These are phyloP conservation scores for Apomyelois bistriatella DNA, from an alignment of 2,888 invertebrate species.

Conservation along the genomic window DNA sequence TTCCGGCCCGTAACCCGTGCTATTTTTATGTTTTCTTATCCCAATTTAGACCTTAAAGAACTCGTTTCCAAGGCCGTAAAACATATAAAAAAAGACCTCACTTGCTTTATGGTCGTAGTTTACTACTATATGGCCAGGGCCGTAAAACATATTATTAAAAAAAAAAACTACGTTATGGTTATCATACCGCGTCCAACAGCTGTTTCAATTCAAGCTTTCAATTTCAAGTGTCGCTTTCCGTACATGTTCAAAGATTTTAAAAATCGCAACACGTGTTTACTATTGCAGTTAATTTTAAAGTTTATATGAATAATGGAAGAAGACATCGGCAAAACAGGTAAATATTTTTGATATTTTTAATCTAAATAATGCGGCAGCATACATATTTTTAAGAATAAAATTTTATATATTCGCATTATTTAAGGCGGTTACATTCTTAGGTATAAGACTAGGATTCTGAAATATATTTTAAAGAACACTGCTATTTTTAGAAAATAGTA, in stretches of 20 bases:
- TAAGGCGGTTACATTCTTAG: neutral
- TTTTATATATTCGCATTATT: neutral
- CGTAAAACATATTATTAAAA: too few species aligned
- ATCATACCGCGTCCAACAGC: constrained; percentile 73
- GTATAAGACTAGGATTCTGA: too few species aligned
- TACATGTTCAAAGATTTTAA: constrained; percentile 45
- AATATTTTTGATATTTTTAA: constrained; percentile 7
- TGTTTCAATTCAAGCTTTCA: too few species aligned
- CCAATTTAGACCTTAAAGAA: too few species aligned
- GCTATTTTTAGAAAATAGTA: neutral
- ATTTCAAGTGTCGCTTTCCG: constrained; percentile 28
- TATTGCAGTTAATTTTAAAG: constrained; percentile 25
- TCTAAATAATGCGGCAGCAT: neutral
- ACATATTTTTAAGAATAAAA: neutral
- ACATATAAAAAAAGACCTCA: too few species aligned
- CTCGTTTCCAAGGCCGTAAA: too few species aligned
- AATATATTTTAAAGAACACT: neutral
- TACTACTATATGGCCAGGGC: too few species aligned
- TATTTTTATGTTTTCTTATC: too few species aligned
- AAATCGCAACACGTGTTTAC: constrained; percentile 59
- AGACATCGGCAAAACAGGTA: constrained; percentile 56
- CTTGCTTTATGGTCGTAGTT: too few species aligned
- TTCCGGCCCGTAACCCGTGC: too few species aligned
- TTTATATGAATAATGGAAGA: constrained; percentile 53
- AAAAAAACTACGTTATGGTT: too few species aligned